Evolutionary conservation across 2,888 invertebrate species (phyloP), one percentile per base, ranked within the genome.

Genomic region (Limnephilus lunatus): DNA sequence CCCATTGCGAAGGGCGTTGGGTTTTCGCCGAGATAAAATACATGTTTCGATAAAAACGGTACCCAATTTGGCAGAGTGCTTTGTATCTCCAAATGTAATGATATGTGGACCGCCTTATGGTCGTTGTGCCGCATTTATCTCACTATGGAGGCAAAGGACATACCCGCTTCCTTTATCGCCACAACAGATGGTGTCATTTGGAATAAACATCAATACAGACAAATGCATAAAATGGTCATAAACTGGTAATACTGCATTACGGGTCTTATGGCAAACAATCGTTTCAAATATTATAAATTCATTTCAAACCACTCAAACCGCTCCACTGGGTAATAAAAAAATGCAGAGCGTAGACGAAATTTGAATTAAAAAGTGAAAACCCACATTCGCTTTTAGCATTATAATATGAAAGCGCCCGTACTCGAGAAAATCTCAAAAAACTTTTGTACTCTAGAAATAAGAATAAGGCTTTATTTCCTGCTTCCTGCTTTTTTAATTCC

Each of bases 61-160:
- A 93, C 93, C 92, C 93, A 93, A 93, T 93, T 93, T 93, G 87
- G 81, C 81, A 91, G 92, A 93, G 93, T 92, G 92, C 92, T 85
- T 86, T 86, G 90, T 86, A 90, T 90, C 31, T 68, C 90, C 87
- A 85, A 92, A 92, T 48, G 82, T 82, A 82, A 90, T 83, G 90
- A 89, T 83, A 88, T 86, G 83, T 82, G 32, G 80, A 81, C 82
- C 92, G 81, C 83, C 90, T 92, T 92, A 92, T 89, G 91, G 85
- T 89, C 81, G 81, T 44, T 81, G 89, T 81, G 30, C 68, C 81
- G 44, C 31, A 39, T 81, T 80, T 89, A 81, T 89, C 82, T 86
- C 48, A 44, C 5, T 68, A n/a, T 68, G 25, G 68, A 25, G 68
- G 68, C 68, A 25, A 7, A 68, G 68, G 68, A 25, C 48, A 39